Base-by-base conservation (phyloP, 2,888 invertebrate species). In the Adineta ricciae region DNA sequence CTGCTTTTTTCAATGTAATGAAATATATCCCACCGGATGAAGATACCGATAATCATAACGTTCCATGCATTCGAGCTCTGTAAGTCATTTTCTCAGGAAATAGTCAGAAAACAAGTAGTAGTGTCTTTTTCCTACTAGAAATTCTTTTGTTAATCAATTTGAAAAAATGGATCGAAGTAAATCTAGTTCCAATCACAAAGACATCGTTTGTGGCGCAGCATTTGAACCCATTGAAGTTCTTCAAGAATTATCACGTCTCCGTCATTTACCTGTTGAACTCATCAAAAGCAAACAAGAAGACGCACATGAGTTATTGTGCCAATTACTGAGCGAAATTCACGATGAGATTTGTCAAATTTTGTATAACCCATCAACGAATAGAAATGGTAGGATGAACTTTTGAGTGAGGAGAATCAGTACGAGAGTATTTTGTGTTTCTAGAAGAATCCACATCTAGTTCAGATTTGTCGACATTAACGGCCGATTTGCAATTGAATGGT, bases 251-350 rank as follows among this genome's bases (percentile, higher is more conserved):
- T 88, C 94, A 94, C 82, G 93, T 94, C 56, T 92, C 94, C 2
- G 93, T 94, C 88, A n/a, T 41, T 24, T 41, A 41, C 92, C 92
- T n/a, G 93, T 93, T 87, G 86, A 88, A 27, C 87, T 88, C 50
- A 89, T 89, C 87, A 90, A 89, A 88, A 46, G 41, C 38, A 84
- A 95, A 36, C 97, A 97, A 90, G 97, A 97, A 90, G 97, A 98
- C 91, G 97, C 97, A 0, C 97, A 98, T 90, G 97, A 98, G 90
- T 97, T 97, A 91, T 92, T 97, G 2, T 95, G 96, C 14, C 95
- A 95, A 90, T 92, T 97, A 87, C 92, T 98, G 41, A 97, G 97
- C 91, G 95, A 95, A 46, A 93, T 97, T 85, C 96, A 97, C 89
- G 97, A 97, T 90, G 97, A 98, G 92, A 96, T 97, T 96, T 92